Conservation (phyloP, 2,888 invertebrate species). For the Agonum fuliginosum region DNA sequence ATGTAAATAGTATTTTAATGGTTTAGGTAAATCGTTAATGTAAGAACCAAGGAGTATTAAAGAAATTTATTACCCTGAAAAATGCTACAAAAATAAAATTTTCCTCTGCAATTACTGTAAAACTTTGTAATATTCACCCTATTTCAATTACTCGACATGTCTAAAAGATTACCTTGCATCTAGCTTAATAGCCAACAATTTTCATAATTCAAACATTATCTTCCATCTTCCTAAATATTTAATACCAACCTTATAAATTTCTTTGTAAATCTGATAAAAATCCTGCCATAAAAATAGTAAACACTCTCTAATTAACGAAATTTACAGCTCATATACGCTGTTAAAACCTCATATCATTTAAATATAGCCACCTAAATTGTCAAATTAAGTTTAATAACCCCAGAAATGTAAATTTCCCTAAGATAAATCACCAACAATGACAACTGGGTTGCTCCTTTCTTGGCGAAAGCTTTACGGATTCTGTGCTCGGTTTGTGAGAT, state of each 20-base stretch:
- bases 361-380: constrained; percentile 7
- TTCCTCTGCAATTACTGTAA: background rate
- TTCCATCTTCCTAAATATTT: constrained; percentile 17
- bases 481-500: background rate
- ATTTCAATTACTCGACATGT: constrained; percentile 25
- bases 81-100: background rate
- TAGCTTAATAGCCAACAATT: constrained; percentile 12
- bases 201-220: constrained; percentile 43
- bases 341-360: background rate
- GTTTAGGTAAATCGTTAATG: background rate
- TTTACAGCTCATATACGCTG: constrained; percentile 20
- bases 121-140: constrained; percentile 1
- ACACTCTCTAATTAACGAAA: constrained; percentile 7
- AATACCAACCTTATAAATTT: background rate
- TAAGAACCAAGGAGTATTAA: background rate
- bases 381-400: constrained; percentile 18
- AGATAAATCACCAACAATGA: background rate
- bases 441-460: background rate
- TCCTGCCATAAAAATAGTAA: constrained; percentile 21
- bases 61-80: background rate
- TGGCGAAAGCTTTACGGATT: constrained; percentile 20
- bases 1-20: background rate
- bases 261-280: constrained; percentile 29
- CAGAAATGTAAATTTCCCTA: constrained; percentile 11
- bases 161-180: constrained; percentile 10